These are phyloP conservation scores for Diadema setosum DNA, from an alignment of 35 echinoderm and acorn worm genomes.

Conservation along the genomic window DNA sequence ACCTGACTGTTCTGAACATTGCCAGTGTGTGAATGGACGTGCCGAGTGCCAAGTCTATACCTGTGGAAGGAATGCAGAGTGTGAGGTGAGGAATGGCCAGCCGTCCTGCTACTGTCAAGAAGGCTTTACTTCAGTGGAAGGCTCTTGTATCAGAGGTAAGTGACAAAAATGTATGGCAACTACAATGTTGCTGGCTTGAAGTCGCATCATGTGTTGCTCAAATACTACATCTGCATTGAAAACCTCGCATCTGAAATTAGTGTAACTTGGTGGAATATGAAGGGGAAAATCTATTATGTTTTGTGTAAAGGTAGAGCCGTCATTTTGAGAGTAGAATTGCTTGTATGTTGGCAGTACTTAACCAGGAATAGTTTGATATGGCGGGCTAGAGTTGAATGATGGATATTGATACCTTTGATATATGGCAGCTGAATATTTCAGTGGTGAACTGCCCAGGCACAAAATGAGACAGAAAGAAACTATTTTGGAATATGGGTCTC, in stretches of 20 bases:
- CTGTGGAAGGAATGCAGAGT: conserved; percentile 29
- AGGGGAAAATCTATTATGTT: background rate
- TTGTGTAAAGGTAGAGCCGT: background rate
- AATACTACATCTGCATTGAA: too few species aligned
- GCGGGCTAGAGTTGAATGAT: background rate
- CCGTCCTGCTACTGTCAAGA: conserved; percentile 49
- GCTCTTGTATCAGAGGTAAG: conserved; percentile 24
- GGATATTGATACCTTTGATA: background rate
- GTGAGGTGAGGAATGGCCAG: conserved; percentile 43
- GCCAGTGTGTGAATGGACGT: background rate
- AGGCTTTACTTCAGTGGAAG: conserved; percentile 18
- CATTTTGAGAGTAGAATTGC: background rate
- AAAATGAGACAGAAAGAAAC: too few species aligned
- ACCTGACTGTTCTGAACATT: background rate
- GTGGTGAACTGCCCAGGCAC: background rate
- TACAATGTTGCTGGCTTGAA: background rate
- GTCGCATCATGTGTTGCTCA: background rate
- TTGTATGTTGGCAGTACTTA: background rate
- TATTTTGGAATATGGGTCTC: background rate
- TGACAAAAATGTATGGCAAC: background rate
- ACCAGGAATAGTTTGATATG: background rate
- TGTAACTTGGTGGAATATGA: background rate
- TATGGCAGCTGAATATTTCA: background rate
- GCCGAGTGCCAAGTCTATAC: background rate
- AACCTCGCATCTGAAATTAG: too few species aligned